These are phyloP conservation scores for Phyllotreta cruciferae DNA, from an alignment of 2,888 invertebrate species.

Conservation along the genomic window DNA sequence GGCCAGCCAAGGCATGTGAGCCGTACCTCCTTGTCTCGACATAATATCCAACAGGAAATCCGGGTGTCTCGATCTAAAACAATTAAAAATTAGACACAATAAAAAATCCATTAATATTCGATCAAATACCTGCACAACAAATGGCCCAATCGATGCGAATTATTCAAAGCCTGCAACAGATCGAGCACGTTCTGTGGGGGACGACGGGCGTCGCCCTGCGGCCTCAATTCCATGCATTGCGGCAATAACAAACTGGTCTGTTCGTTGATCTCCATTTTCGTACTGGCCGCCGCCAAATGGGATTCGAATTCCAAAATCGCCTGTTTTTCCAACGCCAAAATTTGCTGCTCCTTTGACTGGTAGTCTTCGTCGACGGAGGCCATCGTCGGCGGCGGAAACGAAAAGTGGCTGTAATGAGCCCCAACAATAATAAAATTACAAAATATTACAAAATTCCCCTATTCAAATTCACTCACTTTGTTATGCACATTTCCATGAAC, in stretches of 20 bases:
- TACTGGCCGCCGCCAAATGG: slow-evolving; percentile 88
- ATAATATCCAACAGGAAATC: slow-evolving; percentile 93
- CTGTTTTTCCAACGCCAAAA: slow-evolving; percentile 75
- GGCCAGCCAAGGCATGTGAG: slow-evolving; percentile 97
- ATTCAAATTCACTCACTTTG: too few relatives aligned
- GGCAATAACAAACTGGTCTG: slow-evolving; percentile 84
- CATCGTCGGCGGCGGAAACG: slow-evolving; percentile 75
- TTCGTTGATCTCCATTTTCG: slow-evolving; percentile 89
- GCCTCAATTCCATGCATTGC: slow-evolving; percentile 86
- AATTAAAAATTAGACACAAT: not conserved
- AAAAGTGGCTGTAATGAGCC: slow-evolving; percentile 66
- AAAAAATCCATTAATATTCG: not conserved
- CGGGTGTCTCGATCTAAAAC: slow-evolving; percentile 76
- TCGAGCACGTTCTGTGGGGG: slow-evolving; percentile 82
- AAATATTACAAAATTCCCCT: too few relatives aligned
- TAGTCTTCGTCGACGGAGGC: slow-evolving; percentile 67
- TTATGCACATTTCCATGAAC: slow-evolving; percentile 96
- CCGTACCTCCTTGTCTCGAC: slow-evolving; percentile 81
- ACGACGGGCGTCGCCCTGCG: slow-evolving; percentile 80
- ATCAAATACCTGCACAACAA: slow-evolving; percentile 70
- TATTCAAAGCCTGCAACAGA: slow-evolving; percentile 78
- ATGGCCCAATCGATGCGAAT: slow-evolving; percentile 83
- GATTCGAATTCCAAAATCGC: slow-evolving; percentile 88
- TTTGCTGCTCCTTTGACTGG: slow-evolving; percentile 71
- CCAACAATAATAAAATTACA: too few relatives aligned